phyloP scores from a whole-genome alignment of 2,888 invertebrate species.

The Onchidella celtica region DNA sequence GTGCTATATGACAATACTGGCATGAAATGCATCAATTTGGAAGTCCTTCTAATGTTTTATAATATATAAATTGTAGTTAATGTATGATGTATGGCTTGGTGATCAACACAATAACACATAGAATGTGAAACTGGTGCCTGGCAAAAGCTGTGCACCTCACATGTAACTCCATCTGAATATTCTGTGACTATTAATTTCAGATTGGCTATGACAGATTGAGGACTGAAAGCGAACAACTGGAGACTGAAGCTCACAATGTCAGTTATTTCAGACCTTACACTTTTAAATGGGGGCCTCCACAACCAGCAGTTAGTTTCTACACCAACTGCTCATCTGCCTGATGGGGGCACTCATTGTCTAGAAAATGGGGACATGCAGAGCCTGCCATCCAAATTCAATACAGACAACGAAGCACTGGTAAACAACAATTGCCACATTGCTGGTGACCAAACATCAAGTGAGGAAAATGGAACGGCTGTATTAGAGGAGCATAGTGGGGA shows the following conservation, averaged over 20 bases:
- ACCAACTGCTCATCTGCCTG: not conserved
- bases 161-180: not conserved
- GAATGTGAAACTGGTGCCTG: too few species aligned
- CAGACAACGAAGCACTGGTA: slow-evolving; percentile 27
- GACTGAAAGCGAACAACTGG: too few species aligned
- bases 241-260: slow-evolving; percentile 20
- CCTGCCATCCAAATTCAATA: not conserved
- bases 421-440: slow-evolving; percentile 27
- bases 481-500: not conserved
- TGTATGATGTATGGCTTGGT: too few species aligned
- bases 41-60: too few species aligned
- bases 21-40: not conserved
- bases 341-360: not conserved
- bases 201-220: too few species aligned
- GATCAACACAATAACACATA: too few species aligned
- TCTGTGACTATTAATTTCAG: not conserved
- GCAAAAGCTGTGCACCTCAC: too few species aligned
- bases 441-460: not conserved
- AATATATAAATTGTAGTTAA: too few species aligned
- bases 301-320: slow-evolving; percentile 10
- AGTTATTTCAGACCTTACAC: slow-evolving; percentile 25
- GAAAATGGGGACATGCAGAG: not conserved
- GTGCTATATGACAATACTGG: too few species aligned
- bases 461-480: not conserved
- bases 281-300: slow-evolving; percentile 40